Conservation (phyloP, 2,797 vertebrate genomes). For the Falco biarmicus region DNA sequence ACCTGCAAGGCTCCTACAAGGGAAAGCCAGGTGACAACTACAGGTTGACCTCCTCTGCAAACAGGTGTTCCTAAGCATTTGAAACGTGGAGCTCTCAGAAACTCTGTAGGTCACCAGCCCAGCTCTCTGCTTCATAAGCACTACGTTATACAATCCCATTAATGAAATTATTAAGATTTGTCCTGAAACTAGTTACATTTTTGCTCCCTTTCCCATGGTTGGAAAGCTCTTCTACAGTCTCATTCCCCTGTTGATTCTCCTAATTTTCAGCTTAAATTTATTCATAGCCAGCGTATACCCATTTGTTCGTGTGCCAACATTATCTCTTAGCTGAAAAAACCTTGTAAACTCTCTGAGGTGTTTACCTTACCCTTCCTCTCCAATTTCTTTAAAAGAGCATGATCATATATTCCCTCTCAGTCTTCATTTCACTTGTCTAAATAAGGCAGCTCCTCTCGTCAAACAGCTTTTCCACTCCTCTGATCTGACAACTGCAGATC, state of each 20-base stretch:
- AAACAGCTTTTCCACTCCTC: background rate
- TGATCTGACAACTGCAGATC: background rate
- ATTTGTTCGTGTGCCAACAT: background rate
- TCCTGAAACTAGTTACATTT: background rate
- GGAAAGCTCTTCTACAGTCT: background rate
- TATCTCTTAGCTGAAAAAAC: background rate
- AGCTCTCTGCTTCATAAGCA: background rate
- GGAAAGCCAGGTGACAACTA: background rate
- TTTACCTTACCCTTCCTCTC: background rate
- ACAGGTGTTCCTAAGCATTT: background rate
- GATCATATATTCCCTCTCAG: background rate
- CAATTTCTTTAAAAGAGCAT: background rate
- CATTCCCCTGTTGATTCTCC: background rate
- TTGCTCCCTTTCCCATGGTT: background rate
- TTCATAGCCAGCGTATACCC: background rate
- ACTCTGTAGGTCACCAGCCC: background rate
- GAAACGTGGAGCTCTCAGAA: background rate
- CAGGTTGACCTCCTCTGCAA: background rate
- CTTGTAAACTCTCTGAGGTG: background rate
- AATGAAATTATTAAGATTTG: background rate
- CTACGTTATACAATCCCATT: background rate
- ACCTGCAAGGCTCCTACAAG: background rate
- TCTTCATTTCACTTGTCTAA: background rate
- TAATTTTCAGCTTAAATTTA: constrained; percentile 39
- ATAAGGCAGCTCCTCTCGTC: background rate